Conservation (phyloP, 2,888 invertebrate species). For the Monoplex corrugatus region DNA sequence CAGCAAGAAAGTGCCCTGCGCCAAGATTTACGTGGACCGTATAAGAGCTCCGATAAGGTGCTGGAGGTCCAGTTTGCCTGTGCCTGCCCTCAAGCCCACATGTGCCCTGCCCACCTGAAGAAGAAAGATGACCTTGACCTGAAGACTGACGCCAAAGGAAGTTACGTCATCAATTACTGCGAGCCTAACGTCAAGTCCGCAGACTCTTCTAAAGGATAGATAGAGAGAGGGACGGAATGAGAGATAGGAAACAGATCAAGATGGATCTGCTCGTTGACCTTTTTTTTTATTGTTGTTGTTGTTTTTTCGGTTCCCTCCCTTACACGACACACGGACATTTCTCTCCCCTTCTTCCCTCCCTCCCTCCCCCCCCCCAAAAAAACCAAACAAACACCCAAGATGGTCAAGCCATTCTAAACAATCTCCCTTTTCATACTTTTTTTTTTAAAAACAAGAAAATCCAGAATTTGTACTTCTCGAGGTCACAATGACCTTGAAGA, state of each 20-base stretch:
- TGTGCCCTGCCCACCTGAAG: constrained; percentile 65
- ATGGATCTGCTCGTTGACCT: not conserved
- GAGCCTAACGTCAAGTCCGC: constrained; percentile 42
- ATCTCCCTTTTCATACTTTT: too few relatives aligned
- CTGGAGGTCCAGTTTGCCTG: constrained; percentile 63
- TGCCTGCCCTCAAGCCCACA: constrained; percentile 64
- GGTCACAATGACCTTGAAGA: too few relatives aligned
- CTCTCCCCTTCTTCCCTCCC: too few relatives aligned
- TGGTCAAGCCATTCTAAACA: too few relatives aligned
- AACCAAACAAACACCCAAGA: too few relatives aligned
- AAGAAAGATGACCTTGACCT: constrained; percentile 57
- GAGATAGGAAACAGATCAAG: not conserved
- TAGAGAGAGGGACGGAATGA: not conserved
- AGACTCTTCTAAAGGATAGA: not conserved
- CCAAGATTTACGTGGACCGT: constrained; percentile 64
- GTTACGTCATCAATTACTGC: constrained; percentile 53
- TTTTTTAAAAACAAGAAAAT: too few relatives aligned
- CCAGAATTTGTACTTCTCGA: too few relatives aligned
- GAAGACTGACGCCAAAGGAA: constrained; percentile 47
- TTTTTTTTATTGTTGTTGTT: not conserved
- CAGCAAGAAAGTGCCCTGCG: constrained; percentile 54
- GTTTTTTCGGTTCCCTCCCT: not conserved
- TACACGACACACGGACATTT: too few relatives aligned
- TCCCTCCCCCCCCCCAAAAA: too few relatives aligned
- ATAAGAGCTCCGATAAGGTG: constrained; percentile 53